Evolutionary conservation across 2,113 vertebrate species (phyloP).

Genomic region (Loxodonta africana): DNA sequence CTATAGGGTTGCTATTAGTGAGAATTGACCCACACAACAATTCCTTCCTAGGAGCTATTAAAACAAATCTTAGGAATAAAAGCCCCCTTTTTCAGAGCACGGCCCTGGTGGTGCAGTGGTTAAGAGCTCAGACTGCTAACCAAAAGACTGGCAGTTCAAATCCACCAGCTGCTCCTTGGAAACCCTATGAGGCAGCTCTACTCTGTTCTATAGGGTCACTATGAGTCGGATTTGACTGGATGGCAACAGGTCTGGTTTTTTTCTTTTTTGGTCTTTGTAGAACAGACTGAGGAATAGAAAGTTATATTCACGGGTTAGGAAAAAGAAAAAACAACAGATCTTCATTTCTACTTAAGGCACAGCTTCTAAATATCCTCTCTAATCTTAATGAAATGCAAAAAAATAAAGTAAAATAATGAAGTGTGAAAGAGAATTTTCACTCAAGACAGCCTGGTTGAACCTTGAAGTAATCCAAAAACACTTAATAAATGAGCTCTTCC

Average conservation of each 20-base stretch:
- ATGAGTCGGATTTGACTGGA: too few relatives aligned
- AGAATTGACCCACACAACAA: not conserved
- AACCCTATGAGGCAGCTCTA: too few relatives aligned
- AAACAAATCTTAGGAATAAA: conserved; percentile 5
- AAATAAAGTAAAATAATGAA: not conserved
- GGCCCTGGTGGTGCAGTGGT: too few relatives aligned
- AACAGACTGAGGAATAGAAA: not conserved
- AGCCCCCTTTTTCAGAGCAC: not conserved
- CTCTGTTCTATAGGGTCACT: too few relatives aligned
- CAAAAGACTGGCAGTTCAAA: too few relatives aligned
- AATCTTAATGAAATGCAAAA: conserved; percentile 50
- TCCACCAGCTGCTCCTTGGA: too few relatives aligned
- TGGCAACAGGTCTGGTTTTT: too few relatives aligned
- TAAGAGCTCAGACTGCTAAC: too few relatives aligned
- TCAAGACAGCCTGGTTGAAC: conserved; percentile 31
- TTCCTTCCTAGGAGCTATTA: conserved; percentile 23
- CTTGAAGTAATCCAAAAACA: conserved; percentile 46
- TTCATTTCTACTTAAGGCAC: conserved; percentile 46
- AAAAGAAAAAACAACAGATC: conserved; percentile 4
- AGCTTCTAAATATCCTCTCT: conserved; percentile 50
- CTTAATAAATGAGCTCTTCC: conserved; percentile 56
- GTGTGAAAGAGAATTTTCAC: not conserved
- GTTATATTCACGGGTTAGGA: not conserved
- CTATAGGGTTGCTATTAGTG: not conserved
- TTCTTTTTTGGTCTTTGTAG: not conserved